These are phyloP conservation scores for Pseudococcus longispinus DNA, from an alignment of 2,888 invertebrate species.

Conservation along the genomic window DNA sequence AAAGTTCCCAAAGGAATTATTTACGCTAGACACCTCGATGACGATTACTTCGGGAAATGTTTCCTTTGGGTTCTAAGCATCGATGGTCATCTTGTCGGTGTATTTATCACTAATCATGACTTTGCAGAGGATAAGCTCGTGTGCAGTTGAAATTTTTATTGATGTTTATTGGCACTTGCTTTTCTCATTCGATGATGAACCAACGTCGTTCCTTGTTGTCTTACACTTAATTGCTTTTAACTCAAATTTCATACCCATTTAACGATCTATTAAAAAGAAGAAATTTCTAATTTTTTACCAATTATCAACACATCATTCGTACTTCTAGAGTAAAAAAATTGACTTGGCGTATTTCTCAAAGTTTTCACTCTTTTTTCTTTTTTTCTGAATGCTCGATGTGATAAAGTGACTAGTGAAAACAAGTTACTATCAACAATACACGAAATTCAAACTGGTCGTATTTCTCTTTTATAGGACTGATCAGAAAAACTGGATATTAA, in stretches of 20 bases:
- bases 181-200: background rate
- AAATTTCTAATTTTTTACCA: background rate
- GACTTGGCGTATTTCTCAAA: background rate
- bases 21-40: background rate
- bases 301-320: background rate
- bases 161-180: too few species aligned
- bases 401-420: background rate
- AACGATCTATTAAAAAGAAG: background rate
- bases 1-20: background rate
- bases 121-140: too few species aligned
- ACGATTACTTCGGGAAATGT: background rate
- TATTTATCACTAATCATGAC: too few species aligned
- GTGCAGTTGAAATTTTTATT: too few species aligned
- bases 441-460: conserved; percentile 35
- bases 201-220: background rate
- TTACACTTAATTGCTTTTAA: background rate
- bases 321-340: background rate
- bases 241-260: background rate
- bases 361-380: background rate
- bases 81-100: too few species aligned
- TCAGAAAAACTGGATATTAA: conserved; percentile 39
- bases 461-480: conserved; percentile 55
- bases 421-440: background rate
- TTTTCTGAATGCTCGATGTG: background rate
- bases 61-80: background rate